A percentile compares a stretch with the other conserved stretches of the same genome.
Conservation (phyloP, 2,113 vertebrate genomes). For the Etheostoma cragini region DNA sequence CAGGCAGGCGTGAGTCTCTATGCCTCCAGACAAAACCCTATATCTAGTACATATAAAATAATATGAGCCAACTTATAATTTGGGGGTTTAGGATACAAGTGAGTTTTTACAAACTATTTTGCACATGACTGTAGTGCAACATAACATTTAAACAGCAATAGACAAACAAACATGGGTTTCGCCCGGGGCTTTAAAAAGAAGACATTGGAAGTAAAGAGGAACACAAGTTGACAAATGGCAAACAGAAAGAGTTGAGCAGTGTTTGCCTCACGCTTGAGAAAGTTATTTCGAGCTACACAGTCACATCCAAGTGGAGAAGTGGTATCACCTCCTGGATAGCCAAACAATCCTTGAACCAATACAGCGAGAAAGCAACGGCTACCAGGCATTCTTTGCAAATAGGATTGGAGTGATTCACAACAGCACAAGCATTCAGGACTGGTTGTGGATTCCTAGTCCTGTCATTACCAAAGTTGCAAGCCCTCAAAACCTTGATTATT, state of each 20-base stretch:
- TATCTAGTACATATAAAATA: no score
- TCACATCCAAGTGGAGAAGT: constrained; percentile 5
- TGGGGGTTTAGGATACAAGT: no score
- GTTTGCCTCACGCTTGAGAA: constrained; percentile 25
- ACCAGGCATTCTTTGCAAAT: constrained; percentile 44
- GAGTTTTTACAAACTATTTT: no score
- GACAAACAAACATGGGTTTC: no score
- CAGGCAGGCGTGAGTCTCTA: no score
- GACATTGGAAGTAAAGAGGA: no score
- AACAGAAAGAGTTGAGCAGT: constrained; percentile 19
- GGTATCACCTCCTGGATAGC: constrained; percentile 49
- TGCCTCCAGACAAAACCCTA: no score
- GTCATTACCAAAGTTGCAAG: constrained; percentile 8
- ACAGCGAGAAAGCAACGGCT: constrained; percentile 32
- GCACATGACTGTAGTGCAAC: no score
- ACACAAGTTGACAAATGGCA: no score
- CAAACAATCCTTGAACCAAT: constrained; percentile 46
- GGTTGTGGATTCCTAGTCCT: constrained; percentile 28
- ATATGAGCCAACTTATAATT: no score
- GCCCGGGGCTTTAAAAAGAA: no score
- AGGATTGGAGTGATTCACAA: constrained; percentile 52
- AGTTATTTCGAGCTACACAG: constrained; percentile 31
- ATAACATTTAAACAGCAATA: no score
- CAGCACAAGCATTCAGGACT: not conserved
- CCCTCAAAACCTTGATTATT: not conserved